Evolutionary conservation across 2,888 invertebrate genomes (phyloP).

Genomic region (Acanthoscelides obtectus): DNA sequence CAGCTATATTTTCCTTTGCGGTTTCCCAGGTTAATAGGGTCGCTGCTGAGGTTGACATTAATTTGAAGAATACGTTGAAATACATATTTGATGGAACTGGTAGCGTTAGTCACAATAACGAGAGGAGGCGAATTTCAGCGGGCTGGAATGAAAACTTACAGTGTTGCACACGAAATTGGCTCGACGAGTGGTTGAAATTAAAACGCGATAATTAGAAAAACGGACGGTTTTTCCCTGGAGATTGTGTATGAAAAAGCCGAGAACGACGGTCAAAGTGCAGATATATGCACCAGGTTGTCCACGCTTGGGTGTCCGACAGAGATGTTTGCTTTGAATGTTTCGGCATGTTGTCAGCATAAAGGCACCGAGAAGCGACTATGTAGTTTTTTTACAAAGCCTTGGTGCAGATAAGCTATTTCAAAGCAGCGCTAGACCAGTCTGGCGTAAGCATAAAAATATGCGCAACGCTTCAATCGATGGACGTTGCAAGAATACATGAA

Average conservation of each 20-base stretch:
- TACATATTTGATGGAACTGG: too few species aligned
- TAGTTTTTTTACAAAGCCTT: background rate
- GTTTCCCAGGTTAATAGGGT: too few species aligned
- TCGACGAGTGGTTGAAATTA: background rate
- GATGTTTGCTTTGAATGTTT: background rate
- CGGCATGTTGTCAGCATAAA: background rate
- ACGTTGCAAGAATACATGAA: background rate
- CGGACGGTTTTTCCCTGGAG: background rate
- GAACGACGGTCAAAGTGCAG: background rate
- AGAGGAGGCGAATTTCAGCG: too few species aligned
- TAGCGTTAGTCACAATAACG: too few species aligned
- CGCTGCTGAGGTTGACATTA: too few species aligned
- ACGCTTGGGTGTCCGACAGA: background rate
- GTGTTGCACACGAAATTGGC: too few species aligned
- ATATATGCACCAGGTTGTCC: background rate
- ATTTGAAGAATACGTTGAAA: too few species aligned
- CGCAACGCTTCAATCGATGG: background rate
- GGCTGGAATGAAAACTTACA: too few species aligned
- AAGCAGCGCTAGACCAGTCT: background rate
- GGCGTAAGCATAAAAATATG: background rate
- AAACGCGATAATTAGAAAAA: background rate
- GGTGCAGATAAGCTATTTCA: background rate
- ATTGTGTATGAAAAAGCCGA: background rate
- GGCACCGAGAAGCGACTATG: background rate
- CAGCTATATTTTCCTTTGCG: too few species aligned